Percentiles rank a stretch among this genome's conserved stretches.
Evolutionary conservation across 2,113 vertebrate species (phyloP).

Genomic region (Malurus alboscapulatus): DNA sequence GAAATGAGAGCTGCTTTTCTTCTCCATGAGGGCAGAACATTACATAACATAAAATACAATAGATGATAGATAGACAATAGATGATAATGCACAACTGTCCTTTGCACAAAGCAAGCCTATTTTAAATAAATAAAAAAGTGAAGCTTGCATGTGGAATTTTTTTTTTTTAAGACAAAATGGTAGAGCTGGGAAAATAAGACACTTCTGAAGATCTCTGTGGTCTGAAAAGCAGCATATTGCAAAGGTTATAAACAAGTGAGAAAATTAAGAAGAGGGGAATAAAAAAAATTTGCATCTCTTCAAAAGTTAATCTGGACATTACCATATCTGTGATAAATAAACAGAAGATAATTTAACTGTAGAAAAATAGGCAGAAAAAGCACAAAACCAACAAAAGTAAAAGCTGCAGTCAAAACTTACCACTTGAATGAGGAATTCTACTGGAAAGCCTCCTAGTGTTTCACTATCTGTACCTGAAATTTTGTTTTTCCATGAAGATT

Average conservation of each 20-base stretch:
- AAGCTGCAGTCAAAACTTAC: slow-evolving; percentile 74
- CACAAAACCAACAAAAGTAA: not conserved
- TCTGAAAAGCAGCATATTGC: not conserved
- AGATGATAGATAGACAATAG: not conserved
- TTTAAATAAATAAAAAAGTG: not conserved
- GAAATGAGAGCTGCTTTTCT: not conserved
- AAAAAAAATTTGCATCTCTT: not conserved
- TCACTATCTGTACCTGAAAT: slow-evolving; percentile 88
- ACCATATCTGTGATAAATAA: not conserved
- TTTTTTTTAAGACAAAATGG: not conserved
- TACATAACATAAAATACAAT: not conserved
- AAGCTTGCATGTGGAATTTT: not conserved
- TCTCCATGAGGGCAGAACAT: not conserved
- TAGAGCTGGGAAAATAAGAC: not conserved
- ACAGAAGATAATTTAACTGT: not conserved
- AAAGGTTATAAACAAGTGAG: not conserved
- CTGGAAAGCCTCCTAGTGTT: slow-evolving; percentile 95
- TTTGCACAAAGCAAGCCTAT: not conserved
- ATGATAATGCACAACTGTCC: not conserved
- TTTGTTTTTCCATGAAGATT: slow-evolving; percentile 92
- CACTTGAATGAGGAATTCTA: slow-evolving; percentile 98
- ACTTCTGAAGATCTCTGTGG: not conserved
- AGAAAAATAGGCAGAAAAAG: not conserved
- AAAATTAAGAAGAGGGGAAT: not conserved
- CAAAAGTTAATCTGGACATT: not conserved